Percentiles rank a stretch among this genome's conserved stretches.
Conservation (phyloP, 2,888 invertebrate species). For the Steinernema scapterisci region DNA sequence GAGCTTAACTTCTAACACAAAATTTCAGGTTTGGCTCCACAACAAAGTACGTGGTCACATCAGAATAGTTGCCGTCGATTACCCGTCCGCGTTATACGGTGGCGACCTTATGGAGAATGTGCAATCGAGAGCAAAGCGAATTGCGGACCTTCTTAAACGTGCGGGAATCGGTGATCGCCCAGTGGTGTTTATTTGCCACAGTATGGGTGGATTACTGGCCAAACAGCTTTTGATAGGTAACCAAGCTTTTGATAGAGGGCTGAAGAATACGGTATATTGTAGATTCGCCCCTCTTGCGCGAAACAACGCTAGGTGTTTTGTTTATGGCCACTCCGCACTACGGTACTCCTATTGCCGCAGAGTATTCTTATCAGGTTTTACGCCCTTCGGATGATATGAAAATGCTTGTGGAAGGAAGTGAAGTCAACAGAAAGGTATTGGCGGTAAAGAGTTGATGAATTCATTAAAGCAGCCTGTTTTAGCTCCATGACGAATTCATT, state of each 20-base stretch:
- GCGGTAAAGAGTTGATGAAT: too few relatives aligned
- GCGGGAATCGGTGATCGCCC: slow-evolving; percentile 61
- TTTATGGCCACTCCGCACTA: slow-evolving; percentile 64
- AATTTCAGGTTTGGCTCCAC: slow-evolving; percentile 55
- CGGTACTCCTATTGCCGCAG: slow-evolving; percentile 58
- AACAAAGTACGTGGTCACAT: slow-evolving; percentile 53
- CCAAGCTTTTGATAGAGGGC: too few relatives aligned
- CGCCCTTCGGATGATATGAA: slow-evolving; percentile 57
- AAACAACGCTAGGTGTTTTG: slow-evolving; percentile 55
- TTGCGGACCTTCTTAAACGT: slow-evolving; percentile 42
- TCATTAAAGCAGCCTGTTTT: slow-evolving; percentile 34
- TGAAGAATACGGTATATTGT: too few relatives aligned
- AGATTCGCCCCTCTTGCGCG: slow-evolving; percentile 49
- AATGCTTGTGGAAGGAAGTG: slow-evolving; percentile 52
- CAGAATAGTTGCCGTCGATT: slow-evolving; percentile 60
- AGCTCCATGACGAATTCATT: slow-evolving; percentile 58
- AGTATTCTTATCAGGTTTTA: slow-evolving; percentile 50
- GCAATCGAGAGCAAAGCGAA: slow-evolving; percentile 45
- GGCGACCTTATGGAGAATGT: slow-evolving; percentile 41
- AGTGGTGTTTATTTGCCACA: slow-evolving; percentile 61
- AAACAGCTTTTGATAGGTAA: slow-evolving; percentile 55
- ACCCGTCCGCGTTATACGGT: slow-evolving; percentile 59
- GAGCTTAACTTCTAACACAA: background rate
- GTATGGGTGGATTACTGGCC: slow-evolving; percentile 62
- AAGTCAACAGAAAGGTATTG: slow-evolving; percentile 53